These are phyloP conservation scores for Acanthosepion pharaonis DNA, from an alignment of 2,888 invertebrate species.

Conservation along the genomic window DNA sequence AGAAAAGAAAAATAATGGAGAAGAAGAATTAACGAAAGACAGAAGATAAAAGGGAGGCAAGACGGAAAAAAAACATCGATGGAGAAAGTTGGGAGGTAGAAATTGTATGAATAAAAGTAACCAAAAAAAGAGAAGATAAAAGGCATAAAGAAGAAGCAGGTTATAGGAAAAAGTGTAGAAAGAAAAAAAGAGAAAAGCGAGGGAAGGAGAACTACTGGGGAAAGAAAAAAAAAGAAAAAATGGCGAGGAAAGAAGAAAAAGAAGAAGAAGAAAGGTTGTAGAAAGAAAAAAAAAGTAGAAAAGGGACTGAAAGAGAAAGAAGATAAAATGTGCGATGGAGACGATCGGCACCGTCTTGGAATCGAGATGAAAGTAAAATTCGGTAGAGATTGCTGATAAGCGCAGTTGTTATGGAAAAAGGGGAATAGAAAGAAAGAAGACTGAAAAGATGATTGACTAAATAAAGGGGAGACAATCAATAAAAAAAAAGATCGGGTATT, in stretches of 20 bases:
- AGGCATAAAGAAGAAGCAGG: not conserved
- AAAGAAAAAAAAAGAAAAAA: not conserved
- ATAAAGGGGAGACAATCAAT: not conserved
- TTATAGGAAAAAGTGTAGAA: not conserved
- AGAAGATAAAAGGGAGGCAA: not conserved
- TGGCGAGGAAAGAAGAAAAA: not conserved
- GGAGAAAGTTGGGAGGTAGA: too few species aligned
- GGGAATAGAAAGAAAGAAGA: not conserved
- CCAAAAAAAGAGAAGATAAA: not conserved
- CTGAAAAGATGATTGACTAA: not conserved
- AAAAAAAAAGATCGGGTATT: not conserved
- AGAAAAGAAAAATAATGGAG: not conserved
- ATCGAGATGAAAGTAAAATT: not conserved
- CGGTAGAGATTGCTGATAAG: not conserved
- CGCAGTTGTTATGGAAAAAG: not conserved
- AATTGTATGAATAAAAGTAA: not conserved
- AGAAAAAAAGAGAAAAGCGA: not conserved
- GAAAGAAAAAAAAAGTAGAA: not conserved
- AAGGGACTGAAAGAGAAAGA: not conserved
- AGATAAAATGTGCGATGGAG: not conserved
- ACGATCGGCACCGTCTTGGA: not conserved
- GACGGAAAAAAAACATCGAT: not conserved
- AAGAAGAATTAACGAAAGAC: not conserved
- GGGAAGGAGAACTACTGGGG: not conserved
- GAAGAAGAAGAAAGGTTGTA: not conserved